Conservation (phyloP, 37 sponge, comb jelly and placozoan species). For the Chondrilla cf. caribensis region DNA sequence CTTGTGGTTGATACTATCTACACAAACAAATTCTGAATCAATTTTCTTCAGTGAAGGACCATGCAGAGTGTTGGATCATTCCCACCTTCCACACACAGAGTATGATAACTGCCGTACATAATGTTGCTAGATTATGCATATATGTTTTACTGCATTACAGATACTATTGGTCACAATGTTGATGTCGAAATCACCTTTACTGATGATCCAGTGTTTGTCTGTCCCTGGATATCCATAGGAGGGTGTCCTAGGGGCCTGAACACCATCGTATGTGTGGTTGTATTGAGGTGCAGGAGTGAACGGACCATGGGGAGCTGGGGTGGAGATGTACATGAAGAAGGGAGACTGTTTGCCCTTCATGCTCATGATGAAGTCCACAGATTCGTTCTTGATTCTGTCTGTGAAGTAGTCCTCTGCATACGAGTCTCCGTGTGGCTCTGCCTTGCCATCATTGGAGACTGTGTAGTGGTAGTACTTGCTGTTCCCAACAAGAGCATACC, state of each 20-base stretch:
- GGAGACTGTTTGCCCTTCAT: constrained; percentile 33
- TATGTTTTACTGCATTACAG: no score
- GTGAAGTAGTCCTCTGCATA: constrained; percentile 85
- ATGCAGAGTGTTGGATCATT: no score
- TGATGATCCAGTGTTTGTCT: constrained; percentile 88
- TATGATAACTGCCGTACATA: no score
- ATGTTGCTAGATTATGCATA: no score
- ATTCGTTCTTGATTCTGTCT: constrained; percentile 59
- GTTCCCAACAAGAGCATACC: constrained; percentile 82
- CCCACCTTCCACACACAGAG: no score
- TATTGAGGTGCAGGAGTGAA: constrained; percentile 86
- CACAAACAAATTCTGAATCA: no score
- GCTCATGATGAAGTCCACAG: constrained; percentile 64
- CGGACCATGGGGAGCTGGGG: constrained; percentile 83
- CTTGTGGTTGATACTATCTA: no score
- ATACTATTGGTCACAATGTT: no score
- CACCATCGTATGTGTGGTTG: constrained; percentile 41
- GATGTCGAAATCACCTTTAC: constrained; percentile 64
- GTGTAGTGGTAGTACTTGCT: constrained; percentile 69
- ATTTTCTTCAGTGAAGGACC: no score
- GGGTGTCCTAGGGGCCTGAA: constrained; percentile 66
- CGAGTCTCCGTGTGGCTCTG: constrained; percentile 68
- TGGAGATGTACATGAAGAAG: constrained; percentile 76
- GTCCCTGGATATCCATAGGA: constrained; percentile 47
- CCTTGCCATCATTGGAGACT: constrained; percentile 75